phyloP scores from a whole-genome alignment of 2,888 invertebrate species.

The Glaucopsyche alexis region DNA sequence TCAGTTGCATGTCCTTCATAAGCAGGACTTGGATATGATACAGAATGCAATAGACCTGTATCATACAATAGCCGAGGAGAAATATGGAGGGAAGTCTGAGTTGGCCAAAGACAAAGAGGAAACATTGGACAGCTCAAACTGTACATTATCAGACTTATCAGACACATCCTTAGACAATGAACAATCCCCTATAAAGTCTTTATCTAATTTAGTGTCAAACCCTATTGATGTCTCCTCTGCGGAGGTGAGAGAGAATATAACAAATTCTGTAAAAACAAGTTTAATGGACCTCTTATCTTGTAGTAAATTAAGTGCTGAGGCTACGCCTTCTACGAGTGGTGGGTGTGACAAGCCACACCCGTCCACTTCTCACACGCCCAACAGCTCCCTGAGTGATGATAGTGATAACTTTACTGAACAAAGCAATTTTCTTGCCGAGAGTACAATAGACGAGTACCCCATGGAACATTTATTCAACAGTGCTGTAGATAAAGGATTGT shows the following conservation, averaged over 20 bases:
- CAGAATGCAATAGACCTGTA: conserved; percentile 73
- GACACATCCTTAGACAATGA: conserved; percentile 62
- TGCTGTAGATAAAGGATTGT: conserved; percentile 73
- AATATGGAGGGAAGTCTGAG: conserved; percentile 54
- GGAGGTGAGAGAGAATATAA: conserved; percentile 53
- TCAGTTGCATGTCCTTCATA: conserved; percentile 53
- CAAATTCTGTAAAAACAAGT: conserved; percentile 67
- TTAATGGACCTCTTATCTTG: conserved; percentile 68
- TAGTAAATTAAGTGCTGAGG: conserved; percentile 59
- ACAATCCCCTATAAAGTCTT: conserved; percentile 82
- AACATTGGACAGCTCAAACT: conserved; percentile 56
- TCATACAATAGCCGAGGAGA: conserved; percentile 66
- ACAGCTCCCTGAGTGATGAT: conserved; percentile 71
- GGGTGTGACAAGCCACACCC: conserved; percentile 58
- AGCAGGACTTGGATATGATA: conserved; percentile 70
- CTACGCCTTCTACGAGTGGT: conserved; percentile 60
- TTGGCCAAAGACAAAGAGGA: conserved; percentile 56
- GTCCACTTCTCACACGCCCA: conserved; percentile 60
- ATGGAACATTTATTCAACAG: conserved; percentile 76
- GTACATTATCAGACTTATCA: conserved; percentile 60
- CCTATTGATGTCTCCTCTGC: conserved; percentile 64
- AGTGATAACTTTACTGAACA: conserved; percentile 73
- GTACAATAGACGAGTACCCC: conserved; percentile 74
- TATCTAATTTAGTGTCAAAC: conserved; percentile 82
- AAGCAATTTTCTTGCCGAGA: conserved; percentile 73